phyloP scores from a whole-genome alignment of 2,888 invertebrate genomes.

The Chalcis sispes region DNA sequence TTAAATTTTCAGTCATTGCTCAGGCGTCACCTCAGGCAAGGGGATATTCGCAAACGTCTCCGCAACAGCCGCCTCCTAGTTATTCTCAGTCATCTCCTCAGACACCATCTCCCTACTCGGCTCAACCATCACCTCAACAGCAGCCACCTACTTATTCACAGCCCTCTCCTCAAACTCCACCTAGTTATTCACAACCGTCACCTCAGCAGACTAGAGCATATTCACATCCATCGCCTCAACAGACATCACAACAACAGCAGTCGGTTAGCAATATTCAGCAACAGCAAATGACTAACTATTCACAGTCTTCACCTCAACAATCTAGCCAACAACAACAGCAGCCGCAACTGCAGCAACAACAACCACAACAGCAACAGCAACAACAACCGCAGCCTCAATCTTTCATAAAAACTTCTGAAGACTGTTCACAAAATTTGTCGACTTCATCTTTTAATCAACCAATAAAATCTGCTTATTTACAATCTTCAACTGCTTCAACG shows the following conservation, averaged over 20 bases:
- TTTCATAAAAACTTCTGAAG: constrained; percentile 61
- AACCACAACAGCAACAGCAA: constrained; percentile 73
- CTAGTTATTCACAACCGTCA: constrained; percentile 76
- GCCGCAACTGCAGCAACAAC: constrained; percentile 59
- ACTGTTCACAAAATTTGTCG: constrained; percentile 59
- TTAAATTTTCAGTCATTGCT: constrained; percentile 56
- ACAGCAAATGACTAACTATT: constrained; percentile 53
- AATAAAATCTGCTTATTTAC: constrained; percentile 64
- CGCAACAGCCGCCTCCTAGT: constrained; percentile 75
- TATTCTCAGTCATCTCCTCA: constrained; percentile 74
- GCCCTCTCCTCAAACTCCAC: constrained; percentile 72
- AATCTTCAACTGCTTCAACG: constrained; percentile 59
- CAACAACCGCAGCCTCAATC: constrained; percentile 60
- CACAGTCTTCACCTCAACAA: constrained; percentile 68
- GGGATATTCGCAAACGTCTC: constrained; percentile 64
- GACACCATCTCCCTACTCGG: constrained; percentile 74
- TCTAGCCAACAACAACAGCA: constrained; percentile 67
- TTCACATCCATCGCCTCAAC: constrained; percentile 61
- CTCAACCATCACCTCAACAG: constrained; percentile 74
- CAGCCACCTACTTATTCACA: constrained; percentile 70
- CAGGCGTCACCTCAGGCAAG: constrained; percentile 68
- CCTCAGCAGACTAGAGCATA: constrained; percentile 63
- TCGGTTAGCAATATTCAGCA: constrained; percentile 65
- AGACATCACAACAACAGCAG: constrained; percentile 60
- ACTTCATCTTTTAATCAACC: constrained; percentile 61